A percentile compares a stretch with the other conserved stretches of the same genome.
Conservation (phyloP, 2,888 invertebrate genomes). For the Zaprionus bogoriensis region DNA sequence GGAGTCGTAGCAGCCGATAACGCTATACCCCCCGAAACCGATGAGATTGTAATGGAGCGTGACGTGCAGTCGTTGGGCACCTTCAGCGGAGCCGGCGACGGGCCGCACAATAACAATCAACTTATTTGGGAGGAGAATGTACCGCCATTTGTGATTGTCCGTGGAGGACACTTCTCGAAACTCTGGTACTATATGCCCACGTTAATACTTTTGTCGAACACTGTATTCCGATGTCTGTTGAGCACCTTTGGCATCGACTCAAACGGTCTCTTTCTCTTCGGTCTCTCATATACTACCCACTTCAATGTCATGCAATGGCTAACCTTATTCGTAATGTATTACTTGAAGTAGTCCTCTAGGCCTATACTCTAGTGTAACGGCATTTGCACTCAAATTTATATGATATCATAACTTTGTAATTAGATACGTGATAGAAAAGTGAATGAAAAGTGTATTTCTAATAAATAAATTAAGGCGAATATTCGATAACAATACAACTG, state of each 20-base stretch:
- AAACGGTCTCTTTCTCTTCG: constrained; percentile 5
- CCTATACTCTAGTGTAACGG: too few relatives aligned
- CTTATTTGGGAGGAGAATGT: background rate
- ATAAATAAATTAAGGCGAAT: too few relatives aligned
- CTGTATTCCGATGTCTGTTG: constrained; percentile 17
- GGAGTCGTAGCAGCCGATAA: background rate
- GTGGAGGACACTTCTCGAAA: background rate
- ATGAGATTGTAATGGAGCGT: background rate
- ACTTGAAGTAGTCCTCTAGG: too few relatives aligned
- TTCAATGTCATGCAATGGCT: constrained; percentile 37
- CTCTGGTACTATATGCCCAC: constrained; percentile 30
- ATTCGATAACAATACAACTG: too few relatives aligned
- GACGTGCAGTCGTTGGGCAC: background rate
- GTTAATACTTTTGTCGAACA: constrained; percentile 26
- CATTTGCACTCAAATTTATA: too few relatives aligned
- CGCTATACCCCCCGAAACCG: background rate
- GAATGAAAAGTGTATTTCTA: too few relatives aligned
- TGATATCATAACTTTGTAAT: too few relatives aligned
- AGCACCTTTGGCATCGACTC: constrained; percentile 6
- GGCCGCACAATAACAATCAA: constrained; percentile 24
- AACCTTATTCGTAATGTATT: constrained; percentile 15
- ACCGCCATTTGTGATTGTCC: constrained; percentile 11
- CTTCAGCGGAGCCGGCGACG: constrained; percentile 44
- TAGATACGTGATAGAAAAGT: too few relatives aligned
- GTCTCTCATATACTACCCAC: constrained; percentile 30